Conservation (phyloP, 2,113 vertebrate species). For the Syrrhaptes paradoxus region DNA sequence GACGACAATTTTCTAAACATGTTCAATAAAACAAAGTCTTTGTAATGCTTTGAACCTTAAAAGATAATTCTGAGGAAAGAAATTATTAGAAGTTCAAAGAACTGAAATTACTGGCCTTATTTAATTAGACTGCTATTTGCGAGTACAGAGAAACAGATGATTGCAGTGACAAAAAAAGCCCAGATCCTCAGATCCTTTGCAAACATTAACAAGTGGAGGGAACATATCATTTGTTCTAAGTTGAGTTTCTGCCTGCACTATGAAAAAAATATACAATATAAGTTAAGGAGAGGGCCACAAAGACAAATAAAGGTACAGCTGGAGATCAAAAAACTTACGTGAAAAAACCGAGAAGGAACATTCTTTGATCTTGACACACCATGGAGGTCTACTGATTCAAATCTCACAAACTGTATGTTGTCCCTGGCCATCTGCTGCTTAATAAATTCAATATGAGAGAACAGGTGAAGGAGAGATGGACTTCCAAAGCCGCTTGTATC, state of each 20-base stretch:
- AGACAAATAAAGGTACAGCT: not conserved
- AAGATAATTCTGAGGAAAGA: slow-evolving; percentile 6
- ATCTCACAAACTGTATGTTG: slow-evolving; percentile 87
- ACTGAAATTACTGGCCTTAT: slow-evolving; percentile 22
- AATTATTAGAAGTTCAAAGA: slow-evolving; percentile 35
- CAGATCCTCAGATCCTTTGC: not conserved
- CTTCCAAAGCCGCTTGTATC: slow-evolving; percentile 49
- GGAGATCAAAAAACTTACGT: slow-evolving; percentile 72
- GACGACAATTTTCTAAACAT: not conserved
- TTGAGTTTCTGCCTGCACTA: not conserved
- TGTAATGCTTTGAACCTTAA: slow-evolving; percentile 9
- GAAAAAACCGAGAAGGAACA: slow-evolving; percentile 90
- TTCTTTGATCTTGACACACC: slow-evolving; percentile 93
- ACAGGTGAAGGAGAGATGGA: slow-evolving; percentile 66
- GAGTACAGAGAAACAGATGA: not conserved
- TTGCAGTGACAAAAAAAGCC: not conserved
- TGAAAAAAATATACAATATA: not conserved
- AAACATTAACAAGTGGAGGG: not conserved
- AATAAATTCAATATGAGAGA: slow-evolving; percentile 86
- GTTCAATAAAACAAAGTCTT: slow-evolving; percentile 38
- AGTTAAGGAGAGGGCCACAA: not conserved
- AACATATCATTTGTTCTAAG: slow-evolving; percentile 13
- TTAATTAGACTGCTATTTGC: slow-evolving; percentile 46
- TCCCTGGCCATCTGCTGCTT: slow-evolving; percentile 89
- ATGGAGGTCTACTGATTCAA: slow-evolving; percentile 92